phyloP scores from a whole-genome alignment of 2,113 vertebrate genomes.

The Cyprinodon tularosa region DNA sequence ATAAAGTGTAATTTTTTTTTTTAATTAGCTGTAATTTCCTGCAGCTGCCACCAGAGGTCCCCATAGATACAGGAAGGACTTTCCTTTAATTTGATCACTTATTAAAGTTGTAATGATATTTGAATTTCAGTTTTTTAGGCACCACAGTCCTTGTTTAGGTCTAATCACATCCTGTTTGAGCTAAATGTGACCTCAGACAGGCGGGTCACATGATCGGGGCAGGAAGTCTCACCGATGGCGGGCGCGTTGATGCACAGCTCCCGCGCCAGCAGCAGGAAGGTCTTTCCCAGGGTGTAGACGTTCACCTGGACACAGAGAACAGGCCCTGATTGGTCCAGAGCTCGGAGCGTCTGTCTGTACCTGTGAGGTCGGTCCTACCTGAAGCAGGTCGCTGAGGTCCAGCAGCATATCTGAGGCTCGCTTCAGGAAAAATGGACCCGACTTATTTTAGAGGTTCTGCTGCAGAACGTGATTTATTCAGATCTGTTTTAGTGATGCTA shows the following conservation, averaged over 20 bases:
- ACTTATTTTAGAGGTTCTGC: too few species aligned
- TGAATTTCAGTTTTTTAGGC: too few species aligned
- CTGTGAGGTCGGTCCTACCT: conserved; percentile 76
- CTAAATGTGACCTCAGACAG: not conserved
- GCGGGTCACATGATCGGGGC: not conserved
- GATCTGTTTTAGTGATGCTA: not conserved
- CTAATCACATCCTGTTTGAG: not conserved
- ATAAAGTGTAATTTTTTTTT: not conserved
- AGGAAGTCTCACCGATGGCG: conserved; percentile 87
- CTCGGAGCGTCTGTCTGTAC: too few species aligned
- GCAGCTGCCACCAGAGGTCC: not conserved
- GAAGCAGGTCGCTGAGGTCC: conserved; percentile 96
- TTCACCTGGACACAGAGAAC: conserved; percentile 84
- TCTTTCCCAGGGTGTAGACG: conserved; percentile 96
- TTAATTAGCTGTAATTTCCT: not conserved
- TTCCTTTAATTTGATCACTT: not conserved
- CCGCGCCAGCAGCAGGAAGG: conserved; percentile 92
- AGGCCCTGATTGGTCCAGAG: not conserved
- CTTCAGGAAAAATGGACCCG: conserved; percentile 44
- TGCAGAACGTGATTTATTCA: not conserved
- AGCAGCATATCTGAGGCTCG: conserved; percentile 90
- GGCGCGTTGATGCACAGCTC: conserved; percentile 98
- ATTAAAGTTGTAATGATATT: not conserved
- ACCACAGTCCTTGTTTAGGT: too few species aligned
- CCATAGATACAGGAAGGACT: not conserved